Base-by-base conservation (phyloP, 2,888 invertebrate species). In the Hypolimnas misippus region DNA sequence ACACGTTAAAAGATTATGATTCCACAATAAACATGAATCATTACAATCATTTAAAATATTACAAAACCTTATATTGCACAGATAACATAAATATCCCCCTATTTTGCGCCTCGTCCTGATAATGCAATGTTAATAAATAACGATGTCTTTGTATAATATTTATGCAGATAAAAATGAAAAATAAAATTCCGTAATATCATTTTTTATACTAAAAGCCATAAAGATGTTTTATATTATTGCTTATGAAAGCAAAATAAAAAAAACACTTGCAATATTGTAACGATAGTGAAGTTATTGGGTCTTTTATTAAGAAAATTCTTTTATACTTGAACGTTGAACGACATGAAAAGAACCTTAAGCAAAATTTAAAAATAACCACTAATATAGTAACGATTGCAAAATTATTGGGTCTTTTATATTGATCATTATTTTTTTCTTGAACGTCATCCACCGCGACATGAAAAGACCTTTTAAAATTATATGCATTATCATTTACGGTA, bases 121-220 rank as follows among this genome's bases (percentile, higher is more conserved):
- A 46, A 51, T 51, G 52, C 19, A 19, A 58, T 49, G 46, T 35
- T 53, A 46, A 60, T 49, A 60, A 60, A 60, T 54, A 53, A 54
- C 33, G 19, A 44, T 46, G 35, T 16, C 35, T 46, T 44, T 44
- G 46, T 33, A 54, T 19, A 44, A n/a, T n/a, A 19, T 51, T 51
- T 21, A 33, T 54, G 54, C 59, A 60, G 59, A 60, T 60, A 46
- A 21, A 60, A 53, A 38, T n/a, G 12, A n/a, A 60, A 59, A 54
- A 60, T 46, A 59, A 59, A 59, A 59, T 46, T n/a, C 21, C 44
- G n/a, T 17, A 31, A 53, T 53, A 44, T 59, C 59, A 59, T 59
- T 53, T 59, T 44, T 53, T 59, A 59, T 53, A 44, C 42, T 38
- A 59, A 53, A 53, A 33, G 53, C 21, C 44, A 53, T 59, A 59